Conservation (phyloP, 2,113 vertebrate species). For the Thamnaconus septentrionalis region DNA sequence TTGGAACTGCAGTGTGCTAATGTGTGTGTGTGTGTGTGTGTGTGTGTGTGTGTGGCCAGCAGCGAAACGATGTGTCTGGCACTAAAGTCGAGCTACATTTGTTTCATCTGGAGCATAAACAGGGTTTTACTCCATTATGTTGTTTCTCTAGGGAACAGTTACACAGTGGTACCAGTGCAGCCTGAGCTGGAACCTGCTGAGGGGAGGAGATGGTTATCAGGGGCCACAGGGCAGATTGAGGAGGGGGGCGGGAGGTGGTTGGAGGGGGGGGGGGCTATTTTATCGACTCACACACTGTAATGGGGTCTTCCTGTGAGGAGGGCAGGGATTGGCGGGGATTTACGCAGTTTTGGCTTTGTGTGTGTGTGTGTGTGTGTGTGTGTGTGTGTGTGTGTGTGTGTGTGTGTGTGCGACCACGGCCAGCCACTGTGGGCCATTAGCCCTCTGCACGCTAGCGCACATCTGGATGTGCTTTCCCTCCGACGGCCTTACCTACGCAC, state of each 20-base stretch:
- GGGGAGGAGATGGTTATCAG: conserved; percentile 69
- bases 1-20: conserved; percentile 20
- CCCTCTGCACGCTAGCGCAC: conserved; percentile 52
- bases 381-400: too few relatives aligned
- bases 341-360: too few relatives aligned
- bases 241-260: too few relatives aligned
- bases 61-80: conserved; percentile 13
- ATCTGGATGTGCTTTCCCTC: conserved; percentile 68
- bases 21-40: not conserved
- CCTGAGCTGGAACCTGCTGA: conserved; percentile 65
- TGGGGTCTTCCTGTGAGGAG: conserved; percentile 66
- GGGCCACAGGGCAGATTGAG: conserved; percentile 48
- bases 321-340: conserved; percentile 28
- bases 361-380: too few relatives aligned
- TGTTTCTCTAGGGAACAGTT: conserved; percentile 55
- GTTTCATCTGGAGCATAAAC: conserved; percentile 59
- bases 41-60: too few relatives aligned
- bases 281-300: conserved; percentile 52
- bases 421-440: conserved; percentile 58
- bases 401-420: conserved; percentile 45
- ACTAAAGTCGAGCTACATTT: conserved; percentile 51
- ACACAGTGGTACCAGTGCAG: conserved; percentile 48
- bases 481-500: conserved; percentile 44
- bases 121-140: conserved; percentile 56
- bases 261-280: conserved; percentile 29